Percentiles rank a stretch among this genome's conserved stretches.
These are phyloP conservation scores for Muschampia plurimacula DNA, from an alignment of 2,888 invertebrate genomes.

Conservation along the genomic window DNA sequence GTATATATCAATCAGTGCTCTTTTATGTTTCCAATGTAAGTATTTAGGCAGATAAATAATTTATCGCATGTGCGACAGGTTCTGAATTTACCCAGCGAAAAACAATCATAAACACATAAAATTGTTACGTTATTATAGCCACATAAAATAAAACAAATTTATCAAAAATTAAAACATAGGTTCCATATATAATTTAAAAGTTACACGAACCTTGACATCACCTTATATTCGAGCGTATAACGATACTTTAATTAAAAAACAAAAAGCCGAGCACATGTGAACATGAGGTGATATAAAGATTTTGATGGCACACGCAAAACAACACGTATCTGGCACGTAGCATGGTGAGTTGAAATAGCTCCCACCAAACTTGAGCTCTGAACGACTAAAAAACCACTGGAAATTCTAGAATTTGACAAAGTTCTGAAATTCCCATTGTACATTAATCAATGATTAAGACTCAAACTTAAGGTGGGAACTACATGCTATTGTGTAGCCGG, in stretches of 20 bases:
- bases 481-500: conserved; percentile 55
- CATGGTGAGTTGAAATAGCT: conserved; percentile 18
- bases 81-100: conserved; percentile 15
- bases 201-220: conserved; percentile 58
- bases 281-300: conserved; percentile 43
- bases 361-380: conserved; percentile 29
- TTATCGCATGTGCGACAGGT: not conserved
- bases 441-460: not conserved
- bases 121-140: conserved; percentile 54
- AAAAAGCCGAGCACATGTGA: conserved; percentile 21
- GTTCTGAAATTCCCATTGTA: not conserved
- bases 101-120: conserved; percentile 37
- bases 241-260: not conserved
- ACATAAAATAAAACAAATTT: conserved; percentile 53
- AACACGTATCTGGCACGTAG: conserved; percentile 19
- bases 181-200: not conserved
- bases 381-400: not conserved
- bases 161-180: conserved; percentile 43
- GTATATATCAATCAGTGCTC: not conserved
- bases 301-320: conserved; percentile 32
- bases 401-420: not conserved
- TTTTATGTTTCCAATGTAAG: not conserved
- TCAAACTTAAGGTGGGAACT: conserved; percentile 44
- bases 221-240: conserved; percentile 38
- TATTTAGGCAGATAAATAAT: not conserved